phyloP scores from a whole-genome alignment of 2,113 vertebrate genomes.

The Myrmecobius fasciatus region DNA sequence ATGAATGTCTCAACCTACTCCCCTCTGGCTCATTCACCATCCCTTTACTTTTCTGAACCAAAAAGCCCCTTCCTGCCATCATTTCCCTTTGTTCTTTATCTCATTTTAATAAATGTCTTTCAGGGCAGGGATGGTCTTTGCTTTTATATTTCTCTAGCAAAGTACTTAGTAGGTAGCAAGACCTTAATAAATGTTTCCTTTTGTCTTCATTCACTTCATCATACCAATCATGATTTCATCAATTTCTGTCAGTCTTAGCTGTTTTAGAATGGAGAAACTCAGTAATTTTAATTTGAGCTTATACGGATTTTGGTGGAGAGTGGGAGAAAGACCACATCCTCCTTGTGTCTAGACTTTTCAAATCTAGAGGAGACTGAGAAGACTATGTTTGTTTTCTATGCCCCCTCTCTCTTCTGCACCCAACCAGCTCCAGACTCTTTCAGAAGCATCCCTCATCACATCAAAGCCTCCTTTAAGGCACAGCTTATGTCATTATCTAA shows the following conservation, averaged over 20 bases:
- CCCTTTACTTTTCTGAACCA: background rate
- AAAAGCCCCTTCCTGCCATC: background rate
- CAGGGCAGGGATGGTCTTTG: background rate
- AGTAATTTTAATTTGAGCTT: background rate
- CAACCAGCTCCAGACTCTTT: background rate
- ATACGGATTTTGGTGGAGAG: background rate
- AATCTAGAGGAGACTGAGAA: background rate
- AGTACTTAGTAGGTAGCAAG: background rate
- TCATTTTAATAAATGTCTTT: too few species aligned
- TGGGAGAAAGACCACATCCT: background rate
- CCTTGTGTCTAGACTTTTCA: background rate
- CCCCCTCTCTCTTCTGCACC: background rate
- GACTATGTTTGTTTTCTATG: background rate
- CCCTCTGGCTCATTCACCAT: background rate
- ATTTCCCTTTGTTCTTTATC: background rate
- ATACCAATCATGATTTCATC: background rate
- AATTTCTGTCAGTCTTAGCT: background rate
- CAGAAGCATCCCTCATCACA: background rate
- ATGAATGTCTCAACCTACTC: background rate
- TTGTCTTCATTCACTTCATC: background rate
- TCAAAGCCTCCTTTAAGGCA: background rate
- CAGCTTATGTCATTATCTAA: background rate
- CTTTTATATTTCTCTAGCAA: background rate
- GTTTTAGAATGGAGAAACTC: background rate
- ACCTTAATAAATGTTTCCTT: background rate